A percentile compares a stretch with the other conserved stretches of the same genome.
phyloP scores from a whole-genome alignment of 2,888 invertebrate genomes.

The Meteorus colon region DNA sequence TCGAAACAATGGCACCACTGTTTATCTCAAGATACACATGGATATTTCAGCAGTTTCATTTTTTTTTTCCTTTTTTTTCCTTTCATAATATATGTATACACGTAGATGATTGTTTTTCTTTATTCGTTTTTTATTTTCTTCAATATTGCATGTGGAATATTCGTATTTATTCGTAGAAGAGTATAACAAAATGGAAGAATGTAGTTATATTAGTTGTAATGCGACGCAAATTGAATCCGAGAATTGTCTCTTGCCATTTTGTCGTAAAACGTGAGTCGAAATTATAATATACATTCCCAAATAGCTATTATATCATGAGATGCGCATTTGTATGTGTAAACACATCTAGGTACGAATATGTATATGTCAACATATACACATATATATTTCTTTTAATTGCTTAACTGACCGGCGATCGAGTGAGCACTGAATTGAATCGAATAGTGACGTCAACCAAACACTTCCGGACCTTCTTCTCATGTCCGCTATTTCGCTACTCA shows the following conservation, averaged over 20 bases:
- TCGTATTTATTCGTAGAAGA: neutral
- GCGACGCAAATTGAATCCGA: conserved; percentile 33
- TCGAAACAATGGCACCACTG: conserved; percentile 12
- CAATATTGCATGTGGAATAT: neutral
- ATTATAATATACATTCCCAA: neutral
- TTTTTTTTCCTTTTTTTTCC: neutral
- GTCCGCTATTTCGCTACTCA: conserved; percentile 3
- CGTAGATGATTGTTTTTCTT: neutral
- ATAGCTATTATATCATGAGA: conserved; percentile 1
- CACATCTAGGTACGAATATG: neutral
- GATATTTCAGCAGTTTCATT: conserved; percentile 18
- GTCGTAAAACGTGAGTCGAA: conserved; percentile 39
- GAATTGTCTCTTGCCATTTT: conserved; percentile 27
- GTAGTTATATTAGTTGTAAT: conserved; percentile 20
- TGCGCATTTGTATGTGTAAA: conserved; percentile 16
- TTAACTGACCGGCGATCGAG: conserved; percentile 2
- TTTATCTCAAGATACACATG: conserved; percentile 13
- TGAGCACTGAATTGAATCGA: conserved; percentile 19
- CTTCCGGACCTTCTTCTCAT: conserved; percentile 37
- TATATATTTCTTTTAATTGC: conserved; percentile 27
- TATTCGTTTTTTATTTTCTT: neutral
- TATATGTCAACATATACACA: neutral
- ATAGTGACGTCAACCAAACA: conserved; percentile 35
- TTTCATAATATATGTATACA: neutral
- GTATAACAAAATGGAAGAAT: conserved; percentile 14